A percentile compares a stretch with the other conserved stretches of the same genome.
Evolutionary conservation across 92 coral and sea anemone species (phyloP).

Genomic region (Parazoanthus darwini): DNA sequence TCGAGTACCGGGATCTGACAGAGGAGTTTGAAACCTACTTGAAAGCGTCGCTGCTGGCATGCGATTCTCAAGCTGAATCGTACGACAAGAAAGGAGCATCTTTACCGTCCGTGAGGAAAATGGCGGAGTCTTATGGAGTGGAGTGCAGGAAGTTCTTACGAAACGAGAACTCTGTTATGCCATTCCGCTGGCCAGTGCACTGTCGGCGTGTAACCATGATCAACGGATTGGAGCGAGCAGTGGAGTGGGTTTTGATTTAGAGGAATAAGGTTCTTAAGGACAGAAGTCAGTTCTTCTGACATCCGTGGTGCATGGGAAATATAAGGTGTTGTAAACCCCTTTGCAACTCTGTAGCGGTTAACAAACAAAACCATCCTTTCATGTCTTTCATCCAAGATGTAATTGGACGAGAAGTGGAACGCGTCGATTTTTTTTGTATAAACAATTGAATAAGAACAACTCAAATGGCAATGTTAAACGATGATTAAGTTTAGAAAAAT

Average conservation of each 20-base stretch:
- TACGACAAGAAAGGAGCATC: not conserved
- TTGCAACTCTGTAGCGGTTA: no score
- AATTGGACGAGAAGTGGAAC: no score
- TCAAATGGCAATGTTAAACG: no score
- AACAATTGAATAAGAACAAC: no score
- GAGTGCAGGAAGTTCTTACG: not conserved
- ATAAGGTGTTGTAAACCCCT: no score
- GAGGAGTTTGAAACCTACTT: constrained; percentile 55
- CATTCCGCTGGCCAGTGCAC: constrained; percentile 58
- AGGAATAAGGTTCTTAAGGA: not conserved
- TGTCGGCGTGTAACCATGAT: constrained; percentile 54
- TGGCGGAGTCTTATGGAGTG: no score
- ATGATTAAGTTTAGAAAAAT: no score
- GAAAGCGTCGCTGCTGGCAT: constrained; percentile 56
- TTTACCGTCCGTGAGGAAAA: not conserved
- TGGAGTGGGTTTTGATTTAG: constrained; percentile 53
- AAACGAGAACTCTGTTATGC: constrained; percentile 50
- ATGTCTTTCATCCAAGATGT: no score
- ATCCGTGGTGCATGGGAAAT: no score
- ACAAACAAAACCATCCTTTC: no score
- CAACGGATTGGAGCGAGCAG: constrained; percentile 41
- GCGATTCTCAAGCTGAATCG: not conserved
- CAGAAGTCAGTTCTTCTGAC: no score
- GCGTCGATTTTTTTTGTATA: no score
- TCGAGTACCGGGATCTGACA: constrained; percentile 58